phyloP scores from a whole-genome alignment of 2,888 invertebrate genomes.

The Xylota sylvarum region DNA sequence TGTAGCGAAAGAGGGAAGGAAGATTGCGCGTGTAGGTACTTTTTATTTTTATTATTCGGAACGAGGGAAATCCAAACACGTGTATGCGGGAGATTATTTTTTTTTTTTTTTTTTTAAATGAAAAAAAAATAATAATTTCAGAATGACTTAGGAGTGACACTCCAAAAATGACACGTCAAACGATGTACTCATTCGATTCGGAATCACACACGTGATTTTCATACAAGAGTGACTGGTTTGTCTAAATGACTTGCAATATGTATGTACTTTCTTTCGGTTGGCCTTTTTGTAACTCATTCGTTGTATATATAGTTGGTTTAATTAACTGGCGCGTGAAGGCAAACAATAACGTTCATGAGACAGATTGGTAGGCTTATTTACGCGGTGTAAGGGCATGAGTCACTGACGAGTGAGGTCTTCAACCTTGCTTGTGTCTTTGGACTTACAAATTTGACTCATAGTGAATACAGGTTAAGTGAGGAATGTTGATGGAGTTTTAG shows the following conservation, averaged over 20 bases:
- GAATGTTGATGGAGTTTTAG: too few relatives aligned
- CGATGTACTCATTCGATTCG: slow-evolving; percentile 30
- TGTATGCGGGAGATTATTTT: background rate
- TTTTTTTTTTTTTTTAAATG: too few relatives aligned
- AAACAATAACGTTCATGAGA: background rate
- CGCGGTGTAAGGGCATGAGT: slow-evolving; percentile 9
- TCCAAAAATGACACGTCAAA: slow-evolving; percentile 36
- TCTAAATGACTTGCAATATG: slow-evolving; percentile 19
- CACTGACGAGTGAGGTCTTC: slow-evolving; percentile 18
- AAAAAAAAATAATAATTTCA: slow-evolving; percentile 23
- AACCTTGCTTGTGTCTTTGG: slow-evolving; percentile 28
- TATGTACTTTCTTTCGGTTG: background rate
- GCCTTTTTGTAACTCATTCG: background rate
- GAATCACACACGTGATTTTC: slow-evolving; percentile 50
- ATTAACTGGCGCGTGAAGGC: slow-evolving; percentile 23
- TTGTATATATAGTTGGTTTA: background rate
- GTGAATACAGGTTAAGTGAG: too few relatives aligned
- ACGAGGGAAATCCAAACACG: slow-evolving; percentile 41
- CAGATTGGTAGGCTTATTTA: slow-evolving; percentile 10
- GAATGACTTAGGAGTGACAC: slow-evolving; percentile 43
- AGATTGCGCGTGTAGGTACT: slow-evolving; percentile 53
- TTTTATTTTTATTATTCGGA: slow-evolving; percentile 14
- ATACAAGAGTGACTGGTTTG: slow-evolving; percentile 15
- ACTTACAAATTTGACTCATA: too few relatives aligned
- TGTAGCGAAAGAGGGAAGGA: slow-evolving; percentile 11